Conservation (phyloP, 37 sponge, comb jelly and placozoan species). For the Aplysina aerophoba region DNA sequence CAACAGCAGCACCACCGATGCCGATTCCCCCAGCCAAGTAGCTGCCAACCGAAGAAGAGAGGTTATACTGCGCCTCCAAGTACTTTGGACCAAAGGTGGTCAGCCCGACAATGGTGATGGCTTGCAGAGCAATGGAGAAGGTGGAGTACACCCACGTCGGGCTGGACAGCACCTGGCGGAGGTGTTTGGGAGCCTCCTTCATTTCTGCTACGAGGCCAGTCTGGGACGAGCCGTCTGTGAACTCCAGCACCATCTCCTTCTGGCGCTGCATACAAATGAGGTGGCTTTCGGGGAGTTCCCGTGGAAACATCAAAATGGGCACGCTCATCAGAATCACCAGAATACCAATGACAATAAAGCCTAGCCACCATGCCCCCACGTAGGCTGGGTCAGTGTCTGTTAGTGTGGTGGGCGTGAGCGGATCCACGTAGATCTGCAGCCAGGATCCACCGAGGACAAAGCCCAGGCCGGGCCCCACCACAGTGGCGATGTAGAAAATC, state of each 20-base stretch:
- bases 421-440: constrained; percentile 78
- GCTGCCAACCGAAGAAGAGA: constrained; percentile 52
- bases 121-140: constrained; percentile 1
- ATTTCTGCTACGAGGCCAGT: background rate
- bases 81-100: constrained; percentile 78
- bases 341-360: constrained; percentile 62
- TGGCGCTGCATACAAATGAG: background rate
- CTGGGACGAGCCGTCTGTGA: background rate
- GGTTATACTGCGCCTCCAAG: constrained; percentile 67
- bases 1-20: constrained; percentile 3
- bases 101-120: constrained; percentile 47
- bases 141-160: constrained; percentile 18
- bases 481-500: constrained; percentile 55
- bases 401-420: constrained; percentile 46
- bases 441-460: constrained; percentile 81
- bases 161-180: background rate
- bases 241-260: constrained; percentile 15
- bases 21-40: constrained; percentile 54
- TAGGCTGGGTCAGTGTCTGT: constrained; percentile 62
- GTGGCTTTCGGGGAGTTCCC: constrained; percentile 11
- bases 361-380: constrained; percentile 95
- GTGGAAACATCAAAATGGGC: constrained; percentile 40
- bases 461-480: constrained; percentile 84
- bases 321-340: constrained; percentile 3
- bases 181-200: constrained; percentile 24